Conservation (phyloP, 2,113 vertebrate genomes). For the Corythoichthys intestinalis region DNA sequence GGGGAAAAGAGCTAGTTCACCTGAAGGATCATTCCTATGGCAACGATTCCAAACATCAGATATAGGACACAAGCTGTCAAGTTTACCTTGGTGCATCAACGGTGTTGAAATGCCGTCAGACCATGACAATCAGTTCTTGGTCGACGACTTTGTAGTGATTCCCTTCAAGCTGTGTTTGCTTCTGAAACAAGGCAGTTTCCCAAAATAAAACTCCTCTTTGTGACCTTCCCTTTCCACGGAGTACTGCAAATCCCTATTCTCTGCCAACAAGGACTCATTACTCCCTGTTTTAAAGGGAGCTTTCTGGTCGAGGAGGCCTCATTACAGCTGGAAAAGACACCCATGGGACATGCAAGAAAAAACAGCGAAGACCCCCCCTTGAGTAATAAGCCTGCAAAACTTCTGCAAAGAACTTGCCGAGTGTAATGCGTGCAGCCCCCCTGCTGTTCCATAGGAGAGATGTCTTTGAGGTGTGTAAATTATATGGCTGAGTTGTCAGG, state of each 20-base stretch:
- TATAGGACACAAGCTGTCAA: slow-evolving; percentile 53
- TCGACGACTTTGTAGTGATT: slow-evolving; percentile 67
- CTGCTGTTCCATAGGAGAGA: slow-evolving; percentile 69
- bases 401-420: slow-evolving; percentile 67
- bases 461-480: slow-evolving; percentile 71
- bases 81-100: slow-evolving; percentile 30
- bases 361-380: slow-evolving; percentile 70
- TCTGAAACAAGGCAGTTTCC: slow-evolving; percentile 69
- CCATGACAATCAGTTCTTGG: slow-evolving; percentile 47
- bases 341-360: slow-evolving; percentile 72
- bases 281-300: slow-evolving; percentile 72
- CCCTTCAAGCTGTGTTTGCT: slow-evolving; percentile 69
- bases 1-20: slow-evolving; percentile 25
- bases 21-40: slow-evolving; percentile 19
- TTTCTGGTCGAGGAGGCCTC: slow-evolving; percentile 75
- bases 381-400: slow-evolving; percentile 72
- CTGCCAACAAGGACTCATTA: slow-evolving; percentile 75
- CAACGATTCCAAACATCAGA: slow-evolving; percentile 35
- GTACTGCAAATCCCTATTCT: slow-evolving; percentile 69
- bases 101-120: slow-evolving; percentile 50
- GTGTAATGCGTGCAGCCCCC: slow-evolving; percentile 58
- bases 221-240: slow-evolving; percentile 72
- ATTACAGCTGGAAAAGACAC: slow-evolving; percentile 79
- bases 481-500: slow-evolving; percentile 61
- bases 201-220: slow-evolving; percentile 73